Base-by-base conservation (phyloP, 2,888 invertebrate genomes). In the Allophyes oxyacanthae region DNA sequence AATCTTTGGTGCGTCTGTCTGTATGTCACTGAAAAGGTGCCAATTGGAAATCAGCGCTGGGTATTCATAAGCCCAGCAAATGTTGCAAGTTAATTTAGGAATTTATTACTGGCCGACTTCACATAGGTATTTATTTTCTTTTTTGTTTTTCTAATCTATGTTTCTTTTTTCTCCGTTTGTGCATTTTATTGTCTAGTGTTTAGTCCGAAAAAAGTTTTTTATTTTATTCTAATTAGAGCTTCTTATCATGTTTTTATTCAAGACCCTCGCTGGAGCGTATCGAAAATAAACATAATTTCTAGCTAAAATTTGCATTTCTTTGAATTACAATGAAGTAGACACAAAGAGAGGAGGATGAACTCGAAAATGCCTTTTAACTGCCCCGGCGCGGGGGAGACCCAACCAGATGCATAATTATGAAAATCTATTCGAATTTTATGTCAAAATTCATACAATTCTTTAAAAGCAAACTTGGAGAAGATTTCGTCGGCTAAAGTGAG, bases 251-350 rank as follows among this genome's bases (percentile, higher is more conserved):
- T 54, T 62, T 48, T 54, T 43, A 48, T 44, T 66, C 44, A 58
- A 25, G 50, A 20, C 13, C 33, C 30, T 42, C 40, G 7, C 20
- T 30, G 7, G 2, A 52, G 6, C n/a, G 28, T 9, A 45, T 41
- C 28, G n/a, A 48, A 58, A 52, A 60, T 60, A 51, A 44, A 44
- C 11, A 61, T 68, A 4, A 77, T 79, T 82, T 77, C 63, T 64
- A 64, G 44, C 50, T 1, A 46, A 76, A 81, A 83, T 84, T 87
- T 82, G 75, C 80, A 83, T 86, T 84, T 79, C 61, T 75, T 78
- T 78, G 70, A 77, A 80, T 81, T 72, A 83, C 77, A 83, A 84
- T 86, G 78, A 64, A 57, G 46, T 70, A 54, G 42, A 52, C 44
- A 80, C 72, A 76, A 75, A 78, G 75, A 72, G 59, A 38, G 60